phyloP scores from a whole-genome alignment of 2,797 vertebrate species.

The Gadopsis bispinosus region DNA sequence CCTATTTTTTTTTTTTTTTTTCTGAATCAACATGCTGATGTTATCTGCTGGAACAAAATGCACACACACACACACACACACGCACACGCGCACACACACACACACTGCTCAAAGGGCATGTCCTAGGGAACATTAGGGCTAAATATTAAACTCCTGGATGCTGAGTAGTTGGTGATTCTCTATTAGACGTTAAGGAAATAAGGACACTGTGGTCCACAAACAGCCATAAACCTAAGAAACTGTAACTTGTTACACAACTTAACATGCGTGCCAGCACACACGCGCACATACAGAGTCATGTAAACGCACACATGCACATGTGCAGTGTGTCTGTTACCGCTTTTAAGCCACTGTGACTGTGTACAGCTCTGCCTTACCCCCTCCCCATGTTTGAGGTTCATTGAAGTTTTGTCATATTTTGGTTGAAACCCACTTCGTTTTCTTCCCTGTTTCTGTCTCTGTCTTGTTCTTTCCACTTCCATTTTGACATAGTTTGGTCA shows the following conservation, averaged over 20 bases:
- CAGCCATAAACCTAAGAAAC: slow-evolving; percentile 64
- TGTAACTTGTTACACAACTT: slow-evolving; percentile 69
- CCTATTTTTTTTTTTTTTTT: slow-evolving; percentile 67
- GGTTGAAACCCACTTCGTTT: slow-evolving; percentile 76
- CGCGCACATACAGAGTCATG: slow-evolving; percentile 25
- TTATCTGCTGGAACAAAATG: slow-evolving; percentile 84
- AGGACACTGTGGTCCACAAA: slow-evolving; percentile 53
- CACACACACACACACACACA: slow-evolving; percentile 66
- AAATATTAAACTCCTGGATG: slow-evolving; percentile 82
- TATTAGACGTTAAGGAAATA: slow-evolving; percentile 47
- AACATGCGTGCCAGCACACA: slow-evolving; percentile 45
- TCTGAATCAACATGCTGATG: slow-evolving; percentile 84
- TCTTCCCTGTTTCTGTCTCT: slow-evolving; percentile 70
- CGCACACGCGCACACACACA: slow-evolving; percentile 71
- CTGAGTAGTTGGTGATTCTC: slow-evolving; percentile 60
- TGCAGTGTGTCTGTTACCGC: slow-evolving; percentile 46
- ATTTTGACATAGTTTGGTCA: slow-evolving; percentile 81
- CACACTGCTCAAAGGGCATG: slow-evolving; percentile 80
- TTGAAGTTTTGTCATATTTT: slow-evolving; percentile 82
- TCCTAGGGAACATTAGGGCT: slow-evolving; percentile 75
- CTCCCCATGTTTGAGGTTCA: slow-evolving; percentile 79
- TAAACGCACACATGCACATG: slow-evolving; percentile 1
- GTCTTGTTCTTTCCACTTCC: slow-evolving; percentile 79
- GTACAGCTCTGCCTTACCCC: slow-evolving; percentile 38
- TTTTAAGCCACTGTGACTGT: slow-evolving; percentile 61